phyloP scores from a whole-genome alignment of 1,140 invertebrate genomes.

The Cherax destructor region DNA sequence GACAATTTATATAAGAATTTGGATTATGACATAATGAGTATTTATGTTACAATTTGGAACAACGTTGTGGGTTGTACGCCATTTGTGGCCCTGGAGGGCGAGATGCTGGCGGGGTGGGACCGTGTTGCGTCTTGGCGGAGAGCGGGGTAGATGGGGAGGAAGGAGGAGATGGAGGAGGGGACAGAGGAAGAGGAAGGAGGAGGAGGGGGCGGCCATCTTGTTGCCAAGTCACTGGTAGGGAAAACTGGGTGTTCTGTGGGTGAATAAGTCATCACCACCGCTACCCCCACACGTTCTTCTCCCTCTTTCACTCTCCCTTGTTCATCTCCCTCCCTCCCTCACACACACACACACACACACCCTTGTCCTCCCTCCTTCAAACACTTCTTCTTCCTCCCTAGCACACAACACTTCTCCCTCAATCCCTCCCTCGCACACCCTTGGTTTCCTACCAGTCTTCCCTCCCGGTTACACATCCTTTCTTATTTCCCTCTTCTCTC shows the following conservation, averaged over 20 bases:
- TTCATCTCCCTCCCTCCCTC: background rate
- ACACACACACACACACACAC: too few species aligned
- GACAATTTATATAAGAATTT: too few species aligned
- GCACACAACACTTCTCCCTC: background rate
- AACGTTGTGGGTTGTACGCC: too few species aligned
- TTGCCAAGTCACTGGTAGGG: constrained; percentile 14
- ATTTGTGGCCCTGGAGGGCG: too few species aligned
- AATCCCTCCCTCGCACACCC: background rate
- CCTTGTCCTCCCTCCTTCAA: background rate
- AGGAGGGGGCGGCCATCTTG: constrained; percentile 33
- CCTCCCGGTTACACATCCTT: background rate
- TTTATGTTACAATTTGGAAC: too few species aligned
- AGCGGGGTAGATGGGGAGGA: background rate
- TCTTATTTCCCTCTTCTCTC: background rate
- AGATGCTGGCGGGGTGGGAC: too few species aligned
- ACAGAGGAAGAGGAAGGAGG: background rate
- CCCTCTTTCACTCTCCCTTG: background rate
- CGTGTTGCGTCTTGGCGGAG: background rate
- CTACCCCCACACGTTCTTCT: background rate
- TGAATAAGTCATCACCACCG: constrained; percentile 16
- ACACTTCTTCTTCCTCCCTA: background rate
- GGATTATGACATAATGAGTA: too few species aligned
- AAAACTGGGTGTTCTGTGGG: constrained; percentile 4
- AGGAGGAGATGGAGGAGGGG: background rate
- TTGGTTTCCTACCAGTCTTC: background rate